Evolutionary conservation across 1,140 invertebrate genomes (phyloP).

Genomic region (Orius insidiosus): DNA sequence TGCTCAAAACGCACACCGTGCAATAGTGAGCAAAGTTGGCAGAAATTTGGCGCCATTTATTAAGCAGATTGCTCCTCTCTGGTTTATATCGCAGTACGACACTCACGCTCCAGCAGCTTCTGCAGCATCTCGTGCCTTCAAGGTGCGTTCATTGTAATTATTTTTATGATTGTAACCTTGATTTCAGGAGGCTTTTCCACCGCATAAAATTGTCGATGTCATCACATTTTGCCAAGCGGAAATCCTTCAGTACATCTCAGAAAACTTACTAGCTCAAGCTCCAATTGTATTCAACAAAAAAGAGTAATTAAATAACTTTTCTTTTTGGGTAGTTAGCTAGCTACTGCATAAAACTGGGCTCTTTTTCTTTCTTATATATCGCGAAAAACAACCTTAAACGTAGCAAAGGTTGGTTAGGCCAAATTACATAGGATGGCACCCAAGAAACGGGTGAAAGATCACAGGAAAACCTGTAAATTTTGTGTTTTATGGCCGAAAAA

Average conservation of each 20-base stretch:
- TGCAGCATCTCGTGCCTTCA: conserved; percentile 49
- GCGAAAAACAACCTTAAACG: no score
- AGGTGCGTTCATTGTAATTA: conserved; percentile 22
- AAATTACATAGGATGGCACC: no score
- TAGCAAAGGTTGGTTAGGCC: no score
- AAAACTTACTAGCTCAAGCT: conserved; percentile 51
- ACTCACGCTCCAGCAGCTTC: conserved; percentile 59
- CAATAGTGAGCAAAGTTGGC: conserved; percentile 44
- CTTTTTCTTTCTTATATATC: no score
- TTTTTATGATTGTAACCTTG: conserved; percentile 20
- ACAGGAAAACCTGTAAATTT: no score
- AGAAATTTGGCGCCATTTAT: conserved; percentile 59
- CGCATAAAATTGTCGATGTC: conserved; percentile 47
- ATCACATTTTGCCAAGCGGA: conserved; percentile 58
- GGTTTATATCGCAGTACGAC: conserved; percentile 66
- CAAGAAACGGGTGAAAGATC: no score
- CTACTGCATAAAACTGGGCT: no score
- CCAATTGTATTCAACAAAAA: conserved; percentile 38
- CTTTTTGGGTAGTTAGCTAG: no score
- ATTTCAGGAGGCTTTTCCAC: conserved; percentile 44
- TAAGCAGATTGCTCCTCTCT: conserved; percentile 52
- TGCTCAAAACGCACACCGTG: conserved; percentile 44
- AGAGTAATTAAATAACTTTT: conserved; percentile 37
- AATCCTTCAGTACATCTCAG: conserved; percentile 49
- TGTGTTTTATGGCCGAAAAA: no score